phyloP scores from a whole-genome alignment of 2,888 invertebrate genomes.

The Netelia virgata region DNA sequence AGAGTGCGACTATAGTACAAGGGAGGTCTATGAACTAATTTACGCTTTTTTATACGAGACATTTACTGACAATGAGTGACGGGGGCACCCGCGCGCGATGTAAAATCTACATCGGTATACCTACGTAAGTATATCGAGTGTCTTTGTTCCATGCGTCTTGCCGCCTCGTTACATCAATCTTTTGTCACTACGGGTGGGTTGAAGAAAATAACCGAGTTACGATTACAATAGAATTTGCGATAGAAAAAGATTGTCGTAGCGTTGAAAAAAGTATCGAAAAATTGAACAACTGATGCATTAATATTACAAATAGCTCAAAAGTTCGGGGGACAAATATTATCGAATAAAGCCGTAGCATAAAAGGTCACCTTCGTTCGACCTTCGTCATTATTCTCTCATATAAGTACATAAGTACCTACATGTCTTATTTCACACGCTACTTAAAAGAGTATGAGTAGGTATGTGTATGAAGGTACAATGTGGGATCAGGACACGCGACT shows the following conservation, averaged over 20 bases:
- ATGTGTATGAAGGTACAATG: conserved; percentile 4
- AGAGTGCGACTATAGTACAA: conserved; percentile 3
- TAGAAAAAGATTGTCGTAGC: no score
- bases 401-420: no score
- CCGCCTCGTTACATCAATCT: conserved; percentile 44
- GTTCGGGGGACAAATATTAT: no score
- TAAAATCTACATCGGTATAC: background rate
- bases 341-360: no score
- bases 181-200: conserved; percentile 1
- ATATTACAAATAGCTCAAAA: no score
- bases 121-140: background rate
- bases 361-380: no score
- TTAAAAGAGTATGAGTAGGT: background rate
- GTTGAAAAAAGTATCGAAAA: no score
- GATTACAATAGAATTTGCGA: no score
- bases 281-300: no score
- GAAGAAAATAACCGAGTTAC: no score
- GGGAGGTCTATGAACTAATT: conserved; percentile 66
- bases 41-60: conserved; percentile 41
- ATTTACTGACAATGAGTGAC: background rate
- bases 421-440: conserved; percentile 3
- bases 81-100: background rate
- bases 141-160: background rate
- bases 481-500: background rate
- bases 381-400: no score